A percentile compares a stretch with the other conserved stretches of the same genome.
Evolutionary conservation across 2,888 invertebrate species (phyloP).

Genomic region (Pollenia griseotomentosa): DNA sequence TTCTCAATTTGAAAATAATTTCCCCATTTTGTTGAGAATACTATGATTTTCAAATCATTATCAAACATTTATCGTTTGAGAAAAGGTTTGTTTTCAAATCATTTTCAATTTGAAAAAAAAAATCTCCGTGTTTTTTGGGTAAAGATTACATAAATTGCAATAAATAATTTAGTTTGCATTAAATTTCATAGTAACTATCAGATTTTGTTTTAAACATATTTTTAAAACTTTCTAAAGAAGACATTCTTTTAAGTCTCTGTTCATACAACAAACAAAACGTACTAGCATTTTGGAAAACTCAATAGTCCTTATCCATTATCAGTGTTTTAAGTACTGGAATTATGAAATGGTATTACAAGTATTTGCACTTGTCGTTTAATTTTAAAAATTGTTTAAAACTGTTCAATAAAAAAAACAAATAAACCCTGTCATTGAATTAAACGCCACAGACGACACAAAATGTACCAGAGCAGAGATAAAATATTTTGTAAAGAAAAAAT

Average conservation of each 20-base stretch:
- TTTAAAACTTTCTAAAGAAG: background rate
- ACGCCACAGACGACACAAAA: background rate
- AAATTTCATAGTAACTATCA: background rate
- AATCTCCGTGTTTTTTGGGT: no score
- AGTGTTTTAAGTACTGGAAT: slow-evolving; percentile 5
- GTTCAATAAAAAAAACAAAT: background rate
- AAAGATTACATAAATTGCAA: no score
- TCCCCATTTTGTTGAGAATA: no score
- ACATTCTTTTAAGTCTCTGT: slow-evolving; percentile 1
- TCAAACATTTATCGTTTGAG: no score
- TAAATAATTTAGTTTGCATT: no score
- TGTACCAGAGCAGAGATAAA: slow-evolving; percentile 27
- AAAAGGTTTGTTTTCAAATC: no score
- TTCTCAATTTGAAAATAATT: no score
- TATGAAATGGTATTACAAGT: background rate
- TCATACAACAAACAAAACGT: background rate
- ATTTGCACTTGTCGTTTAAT: slow-evolving; percentile 1
- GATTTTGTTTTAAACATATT: no score
- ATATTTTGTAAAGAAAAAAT: slow-evolving; percentile 8
- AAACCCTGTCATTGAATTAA: background rate
- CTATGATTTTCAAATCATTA: no score
- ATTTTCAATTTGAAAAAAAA: no score
- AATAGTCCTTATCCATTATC: background rate
- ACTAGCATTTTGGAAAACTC: background rate
- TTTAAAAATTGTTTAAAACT: slow-evolving; percentile 25